A percentile compares a stretch with the other conserved stretches of the same genome.
Evolutionary conservation across 2,113 vertebrate species (phyloP).

Genomic region (Gavialis gangeticus): DNA sequence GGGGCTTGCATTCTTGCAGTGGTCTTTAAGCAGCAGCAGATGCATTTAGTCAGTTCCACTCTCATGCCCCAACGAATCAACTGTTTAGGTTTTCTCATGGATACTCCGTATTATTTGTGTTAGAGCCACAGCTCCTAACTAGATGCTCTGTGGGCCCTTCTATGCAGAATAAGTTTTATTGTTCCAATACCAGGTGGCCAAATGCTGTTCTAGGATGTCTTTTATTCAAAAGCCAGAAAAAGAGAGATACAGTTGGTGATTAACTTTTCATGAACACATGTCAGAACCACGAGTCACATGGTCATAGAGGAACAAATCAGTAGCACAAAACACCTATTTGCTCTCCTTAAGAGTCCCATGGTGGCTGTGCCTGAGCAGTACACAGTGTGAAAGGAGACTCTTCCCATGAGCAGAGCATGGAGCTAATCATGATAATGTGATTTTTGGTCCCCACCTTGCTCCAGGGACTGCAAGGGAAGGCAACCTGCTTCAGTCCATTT

Average conservation of each 20-base stretch:
- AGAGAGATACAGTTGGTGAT: fast-evolving
- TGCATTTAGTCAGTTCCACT: not conserved
- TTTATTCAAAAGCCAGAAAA: not conserved
- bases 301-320: not conserved
- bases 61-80: not conserved
- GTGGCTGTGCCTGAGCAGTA: not conserved
- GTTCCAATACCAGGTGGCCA: not conserved
- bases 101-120: not conserved
- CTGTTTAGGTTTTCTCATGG: not conserved
- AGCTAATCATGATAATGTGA: not conserved
- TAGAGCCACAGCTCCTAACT: not conserved
- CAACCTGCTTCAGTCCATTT: not conserved
- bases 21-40: not conserved
- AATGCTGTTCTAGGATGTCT: not conserved
- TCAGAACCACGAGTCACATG: not conserved
- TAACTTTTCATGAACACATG: not conserved
- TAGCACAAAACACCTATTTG: not conserved
- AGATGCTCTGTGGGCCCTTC: not conserved
- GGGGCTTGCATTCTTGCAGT: not conserved
- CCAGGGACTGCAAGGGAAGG: not conserved
- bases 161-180: not conserved
- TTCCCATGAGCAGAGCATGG: fast-evolving
- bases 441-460: not conserved
- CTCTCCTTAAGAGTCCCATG: not conserved
- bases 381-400: not conserved